These are phyloP conservation scores for Rhinichthys osculus DNA, from an alignment of 2,797 vertebrate genomes.

Conservation along the genomic window DNA sequence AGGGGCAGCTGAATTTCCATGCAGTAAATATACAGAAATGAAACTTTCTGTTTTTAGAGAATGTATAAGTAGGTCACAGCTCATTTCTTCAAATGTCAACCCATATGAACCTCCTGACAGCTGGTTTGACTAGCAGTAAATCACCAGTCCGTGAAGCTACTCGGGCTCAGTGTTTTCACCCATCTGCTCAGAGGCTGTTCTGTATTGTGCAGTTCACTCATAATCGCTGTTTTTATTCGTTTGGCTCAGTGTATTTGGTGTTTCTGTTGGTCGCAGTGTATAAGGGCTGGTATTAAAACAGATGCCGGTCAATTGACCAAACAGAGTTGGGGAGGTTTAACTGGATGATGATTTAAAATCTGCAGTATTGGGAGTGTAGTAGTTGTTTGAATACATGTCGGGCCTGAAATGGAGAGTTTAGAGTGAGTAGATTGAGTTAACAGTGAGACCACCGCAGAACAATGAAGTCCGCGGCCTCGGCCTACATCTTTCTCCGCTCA, in stretches of 20 bases:
- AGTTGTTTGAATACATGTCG: background rate
- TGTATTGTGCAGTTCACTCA: background rate
- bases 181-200: slow-evolving; percentile 11
- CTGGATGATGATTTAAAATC: background rate
- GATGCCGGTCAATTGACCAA: background rate
- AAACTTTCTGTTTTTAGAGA: background rate
- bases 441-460: background rate
- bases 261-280: background rate
- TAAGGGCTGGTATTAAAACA: background rate
- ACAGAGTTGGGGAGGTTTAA: background rate
- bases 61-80: slow-evolving; percentile 2
- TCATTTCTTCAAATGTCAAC: slow-evolving; percentile 21
- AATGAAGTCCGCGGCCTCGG: background rate
- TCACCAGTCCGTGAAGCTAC: slow-evolving; percentile 17
- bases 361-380: background rate
- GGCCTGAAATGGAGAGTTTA: background rate
- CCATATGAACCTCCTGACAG: slow-evolving; percentile 10
- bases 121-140: slow-evolving; percentile 31
- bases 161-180: background rate
- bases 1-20: background rate
- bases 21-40: background rate
- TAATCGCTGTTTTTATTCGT: background rate
- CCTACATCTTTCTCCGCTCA: background rate
- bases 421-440: background rate
- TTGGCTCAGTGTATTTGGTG: background rate